Base-by-base conservation (phyloP, 2,113 vertebrate genomes). In the Catharus minimus region DNA sequence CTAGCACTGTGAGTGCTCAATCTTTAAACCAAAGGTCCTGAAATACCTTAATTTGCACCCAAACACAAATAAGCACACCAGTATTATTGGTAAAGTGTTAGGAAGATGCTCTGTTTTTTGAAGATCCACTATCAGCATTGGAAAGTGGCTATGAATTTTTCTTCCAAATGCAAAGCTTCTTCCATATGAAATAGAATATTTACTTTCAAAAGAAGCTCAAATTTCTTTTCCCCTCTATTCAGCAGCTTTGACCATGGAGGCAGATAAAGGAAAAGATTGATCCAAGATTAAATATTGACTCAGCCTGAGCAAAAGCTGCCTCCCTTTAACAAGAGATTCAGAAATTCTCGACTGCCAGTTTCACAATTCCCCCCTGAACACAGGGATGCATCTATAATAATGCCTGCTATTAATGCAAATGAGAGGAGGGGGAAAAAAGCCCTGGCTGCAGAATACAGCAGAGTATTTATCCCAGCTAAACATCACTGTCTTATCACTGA, bases 371-470 rank as follows among this genome's bases (percentile, higher is more conserved):
- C 57, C 84, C 62, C 62, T 75, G 78, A 87, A 60, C 11, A 33
- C 13, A 43, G 27, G 36, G 44, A 80, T 69, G n/a, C 5, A 69
- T 86, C 88, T 82, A 76, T 86, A 82, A 77, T 84, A 72, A 72
- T 20, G 43, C 41, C 22, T 92, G 39, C 20, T 72, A 36, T 84
- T 64, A 82, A 82, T 72, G 68, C 17, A 89, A 65, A 81, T 28
- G 22, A 17, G 3, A 39, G 6, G 4, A 17, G 8, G 3, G 0
- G 16, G 24, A 4, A 2, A 8, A 26, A 56, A 24, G 15, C 10
- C 12, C 65, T 56, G 56, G 24, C 7, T 66, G 44, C 36, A 65
- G 38, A 85, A 69, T 43, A 73, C n/a, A 83, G 47, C 27, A 50
- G n/a, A 41, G 17, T 62, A 86, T 90, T 82, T 69, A 72, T 58